These are phyloP conservation scores for Syngnathus rostellatus DNA, from an alignment of 2,797 vertebrate species.

Conservation along the genomic window DNA sequence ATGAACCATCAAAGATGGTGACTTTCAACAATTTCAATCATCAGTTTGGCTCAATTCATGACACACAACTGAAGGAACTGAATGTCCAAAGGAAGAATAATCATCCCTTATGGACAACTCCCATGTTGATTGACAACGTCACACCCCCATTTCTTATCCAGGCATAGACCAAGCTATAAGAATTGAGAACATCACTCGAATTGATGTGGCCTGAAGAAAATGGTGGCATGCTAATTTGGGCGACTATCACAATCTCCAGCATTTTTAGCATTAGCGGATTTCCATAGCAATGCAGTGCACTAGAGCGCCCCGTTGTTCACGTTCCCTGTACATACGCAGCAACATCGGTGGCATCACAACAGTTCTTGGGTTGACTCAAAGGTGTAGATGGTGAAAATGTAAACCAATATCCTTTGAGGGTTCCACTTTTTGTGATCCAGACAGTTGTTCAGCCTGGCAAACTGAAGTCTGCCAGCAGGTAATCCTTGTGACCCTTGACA, in stretches of 20 bases:
- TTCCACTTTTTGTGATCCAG: neutral
- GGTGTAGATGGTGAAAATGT: neutral
- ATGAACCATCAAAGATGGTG: constrained; percentile 2
- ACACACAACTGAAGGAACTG: neutral
- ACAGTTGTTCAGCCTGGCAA: neutral
- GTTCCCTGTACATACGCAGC: neutral
- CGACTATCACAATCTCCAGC: neutral
- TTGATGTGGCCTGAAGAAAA: neutral
- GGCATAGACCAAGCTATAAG: neutral
- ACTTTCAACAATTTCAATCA: neutral
- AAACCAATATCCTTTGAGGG: neutral
- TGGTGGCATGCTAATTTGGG: neutral
- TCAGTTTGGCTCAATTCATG: neutral
- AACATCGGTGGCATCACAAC: neutral
- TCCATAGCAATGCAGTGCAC: neutral
- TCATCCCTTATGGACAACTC: neutral
- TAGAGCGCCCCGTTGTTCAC: neutral
- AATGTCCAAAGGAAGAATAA: neutral
- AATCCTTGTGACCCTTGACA: neutral
- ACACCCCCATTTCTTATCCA: neutral
- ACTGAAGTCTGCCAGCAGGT: neutral
- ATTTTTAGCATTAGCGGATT: neutral
- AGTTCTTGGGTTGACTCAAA: neutral
- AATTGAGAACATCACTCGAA: neutral
- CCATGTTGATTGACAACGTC: neutral